phyloP scores from a whole-genome alignment of 1,140 invertebrate species.

The Drosophila mauritiana region DNA sequence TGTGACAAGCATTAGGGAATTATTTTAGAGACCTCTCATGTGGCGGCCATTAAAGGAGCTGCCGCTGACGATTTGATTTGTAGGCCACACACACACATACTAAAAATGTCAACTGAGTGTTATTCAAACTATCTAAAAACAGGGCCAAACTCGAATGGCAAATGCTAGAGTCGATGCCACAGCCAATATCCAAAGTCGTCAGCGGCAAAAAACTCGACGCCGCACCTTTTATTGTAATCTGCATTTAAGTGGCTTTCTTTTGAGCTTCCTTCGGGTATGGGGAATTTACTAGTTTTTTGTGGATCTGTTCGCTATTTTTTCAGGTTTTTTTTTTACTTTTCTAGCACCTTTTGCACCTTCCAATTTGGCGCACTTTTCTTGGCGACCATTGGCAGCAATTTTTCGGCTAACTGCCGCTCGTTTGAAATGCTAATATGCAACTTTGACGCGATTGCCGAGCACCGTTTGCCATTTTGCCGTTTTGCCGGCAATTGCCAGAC shows the following conservation, averaged over 20 bases:
- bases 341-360: constrained; percentile 57
- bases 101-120: too few relatives aligned
- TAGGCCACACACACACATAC: constrained; percentile 9
- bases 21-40: constrained; percentile 56
- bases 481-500: constrained; percentile 70
- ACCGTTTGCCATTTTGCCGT: constrained; percentile 19
- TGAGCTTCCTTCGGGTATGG: constrained; percentile 38
- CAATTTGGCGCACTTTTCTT: constrained; percentile 75
- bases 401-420: constrained; percentile 80
- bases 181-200: constrained; percentile 46
- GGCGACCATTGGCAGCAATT: constrained; percentile 73
- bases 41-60: constrained; percentile 66
- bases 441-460: constrained; percentile 71
- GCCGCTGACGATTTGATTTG: constrained; percentile 65
- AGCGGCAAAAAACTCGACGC: constrained; percentile 54
- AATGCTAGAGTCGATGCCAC: constrained; percentile 7
- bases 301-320: constrained; percentile 1
- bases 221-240: constrained; percentile 75
- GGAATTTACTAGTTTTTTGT: constrained; percentile 14
- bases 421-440: constrained; percentile 82
- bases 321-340: too few relatives aligned
- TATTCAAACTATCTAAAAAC: constrained; percentile 15
- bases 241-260: constrained; percentile 82
- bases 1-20: constrained; percentile 62
- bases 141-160: constrained; percentile 38